phyloP scores from a whole-genome alignment of 2,113 vertebrate genomes.

The Echinops telfairi region DNA sequence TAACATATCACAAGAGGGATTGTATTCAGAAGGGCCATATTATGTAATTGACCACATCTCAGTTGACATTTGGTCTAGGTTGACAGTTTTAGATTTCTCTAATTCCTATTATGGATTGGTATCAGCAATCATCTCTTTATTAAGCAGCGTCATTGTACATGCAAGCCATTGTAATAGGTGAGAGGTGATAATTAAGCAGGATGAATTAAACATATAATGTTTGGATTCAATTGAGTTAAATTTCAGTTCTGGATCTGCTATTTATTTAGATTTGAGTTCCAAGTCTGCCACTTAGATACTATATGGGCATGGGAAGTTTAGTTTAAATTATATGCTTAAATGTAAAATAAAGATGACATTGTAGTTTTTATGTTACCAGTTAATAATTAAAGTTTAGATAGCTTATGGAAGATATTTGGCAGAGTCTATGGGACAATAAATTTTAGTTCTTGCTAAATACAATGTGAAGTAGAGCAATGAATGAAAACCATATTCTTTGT shows the following conservation, averaged over 20 bases:
- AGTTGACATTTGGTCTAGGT: neutral
- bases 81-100: neutral
- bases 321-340: neutral
- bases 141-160: neutral
- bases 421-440: neutral
- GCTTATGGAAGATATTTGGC: neutral
- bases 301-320: neutral
- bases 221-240: neutral
- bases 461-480: neutral
- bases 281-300: no score
- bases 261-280: neutral
- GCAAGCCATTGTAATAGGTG: neutral
- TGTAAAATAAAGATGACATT: neutral
- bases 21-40: no score
- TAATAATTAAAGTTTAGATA: neutral
- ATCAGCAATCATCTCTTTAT: neutral
- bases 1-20: no score
- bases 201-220: neutral
- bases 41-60: no score
- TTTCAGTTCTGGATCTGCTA: neutral
- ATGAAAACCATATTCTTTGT: neutral
- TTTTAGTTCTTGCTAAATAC: neutral
- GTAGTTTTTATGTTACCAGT: neutral
- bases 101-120: neutral
- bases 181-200: neutral